These are phyloP conservation scores for Anguilla megastoma DNA, from an alignment of 2,797 vertebrate species.

Conservation along the genomic window DNA sequence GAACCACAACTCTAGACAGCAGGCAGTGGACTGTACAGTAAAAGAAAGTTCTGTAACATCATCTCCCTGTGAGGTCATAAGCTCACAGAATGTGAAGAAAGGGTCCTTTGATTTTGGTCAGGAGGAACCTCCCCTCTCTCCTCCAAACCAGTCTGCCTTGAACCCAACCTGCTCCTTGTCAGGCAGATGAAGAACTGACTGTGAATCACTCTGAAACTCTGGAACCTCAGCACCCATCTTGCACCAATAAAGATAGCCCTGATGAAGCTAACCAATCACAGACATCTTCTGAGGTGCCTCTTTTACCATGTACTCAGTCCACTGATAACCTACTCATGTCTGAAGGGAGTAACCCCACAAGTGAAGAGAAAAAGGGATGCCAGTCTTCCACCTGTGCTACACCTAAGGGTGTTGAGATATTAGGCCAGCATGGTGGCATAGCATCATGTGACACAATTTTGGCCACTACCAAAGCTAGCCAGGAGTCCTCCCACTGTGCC, in stretches of 20 bases:
- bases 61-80: slow-evolving; percentile 11
- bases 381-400: slow-evolving; percentile 39
- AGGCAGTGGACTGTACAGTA: slow-evolving; percentile 32
- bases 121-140: slow-evolving; percentile 37
- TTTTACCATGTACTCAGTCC: slow-evolving; percentile 31
- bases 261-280: slow-evolving; percentile 20
- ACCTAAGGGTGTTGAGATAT: slow-evolving; percentile 34
- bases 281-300: slow-evolving; percentile 6
- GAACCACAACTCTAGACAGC: slow-evolving; percentile 28
- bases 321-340: slow-evolving; percentile 16
- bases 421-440: slow-evolving; percentile 26
- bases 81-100: slow-evolving; percentile 31
- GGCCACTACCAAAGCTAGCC: slow-evolving; percentile 35
- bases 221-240: slow-evolving; percentile 31
- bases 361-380: slow-evolving; percentile 32
- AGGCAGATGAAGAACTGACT: slow-evolving; percentile 25
- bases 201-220: slow-evolving; percentile 35
- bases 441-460: slow-evolving; percentile 42
- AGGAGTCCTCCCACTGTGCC: slow-evolving; percentile 18
- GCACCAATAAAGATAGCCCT: neutral
- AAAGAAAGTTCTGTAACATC: slow-evolving; percentile 19
- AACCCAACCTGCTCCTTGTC: slow-evolving; percentile 7
- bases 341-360: slow-evolving; percentile 29
- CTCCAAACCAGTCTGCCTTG: slow-evolving; percentile 36
- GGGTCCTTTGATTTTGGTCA: slow-evolving; percentile 42